These are phyloP conservation scores for Drosophila watanabei DNA, from an alignment of 1,140 invertebrate genomes.

Conservation along the genomic window DNA sequence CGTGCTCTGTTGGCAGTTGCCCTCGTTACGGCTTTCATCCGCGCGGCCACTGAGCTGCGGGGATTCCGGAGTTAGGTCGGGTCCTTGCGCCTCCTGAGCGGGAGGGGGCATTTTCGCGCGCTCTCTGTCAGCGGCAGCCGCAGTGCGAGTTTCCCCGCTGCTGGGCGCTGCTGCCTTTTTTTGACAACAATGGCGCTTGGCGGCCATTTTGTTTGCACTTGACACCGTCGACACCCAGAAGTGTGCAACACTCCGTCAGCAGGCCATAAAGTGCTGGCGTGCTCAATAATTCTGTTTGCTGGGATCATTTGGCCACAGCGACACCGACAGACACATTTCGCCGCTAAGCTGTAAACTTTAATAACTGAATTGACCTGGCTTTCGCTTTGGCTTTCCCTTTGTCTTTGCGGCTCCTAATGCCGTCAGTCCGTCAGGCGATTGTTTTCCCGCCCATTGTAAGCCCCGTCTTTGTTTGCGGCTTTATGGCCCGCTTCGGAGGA, in stretches of 20 bases:
- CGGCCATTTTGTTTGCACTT: conserved; percentile 76
- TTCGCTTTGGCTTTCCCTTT: conserved; percentile 18
- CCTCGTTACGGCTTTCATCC: conserved; percentile 20
- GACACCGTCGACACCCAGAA: conserved; percentile 52
- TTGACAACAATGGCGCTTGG: conserved; percentile 55
- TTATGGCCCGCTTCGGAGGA: conserved; percentile 18
- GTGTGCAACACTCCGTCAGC: conserved; percentile 31
- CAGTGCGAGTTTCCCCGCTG: not conserved
- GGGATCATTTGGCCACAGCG: conserved; percentile 37
- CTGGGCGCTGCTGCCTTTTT: conserved; percentile 6
- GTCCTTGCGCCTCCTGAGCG: conserved; percentile 5
- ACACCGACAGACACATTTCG: not conserved
- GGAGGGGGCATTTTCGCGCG: conserved; percentile 54
- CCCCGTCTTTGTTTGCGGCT: conserved; percentile 35
- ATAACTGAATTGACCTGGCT: conserved; percentile 42
- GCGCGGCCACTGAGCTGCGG: conserved; percentile 14
- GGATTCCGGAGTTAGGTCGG: conserved; percentile 20
- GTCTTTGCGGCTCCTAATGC: conserved; percentile 23
- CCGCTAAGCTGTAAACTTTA: conserved; percentile 42
- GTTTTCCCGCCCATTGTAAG: conserved; percentile 22
- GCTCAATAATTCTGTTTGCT: conserved; percentile 53
- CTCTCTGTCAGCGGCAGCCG: conserved; percentile 64
- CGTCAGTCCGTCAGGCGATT: conserved; percentile 4
- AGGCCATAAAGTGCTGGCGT: conserved; percentile 29
- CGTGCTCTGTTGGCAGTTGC: conserved; percentile 12